Base-by-base conservation (phyloP, 2,113 vertebrate genomes). In the Sinocyclocheilus rhinocerous region DNA sequence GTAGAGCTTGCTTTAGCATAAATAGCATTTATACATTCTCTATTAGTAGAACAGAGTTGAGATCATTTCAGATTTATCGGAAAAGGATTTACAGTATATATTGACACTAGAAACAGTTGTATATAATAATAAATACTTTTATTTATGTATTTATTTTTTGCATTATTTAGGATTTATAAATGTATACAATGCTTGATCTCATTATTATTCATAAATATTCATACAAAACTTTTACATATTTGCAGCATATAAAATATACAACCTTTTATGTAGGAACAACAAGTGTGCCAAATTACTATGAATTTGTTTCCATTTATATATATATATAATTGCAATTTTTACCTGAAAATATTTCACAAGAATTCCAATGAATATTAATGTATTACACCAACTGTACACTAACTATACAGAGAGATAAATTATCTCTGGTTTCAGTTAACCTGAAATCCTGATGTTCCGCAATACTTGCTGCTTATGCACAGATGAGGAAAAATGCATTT, bases 401-500 rank as follows among this genome's bases (percentile, higher is more conserved):
- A 42, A 39, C 55, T 63, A 24, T 39, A 26, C 3, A 76, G 0
- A 63, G 72, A 65, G 15, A 24, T 15, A 57, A 42, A 75, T 3
- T 11, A 26, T 36, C 63, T 39, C 18, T 39, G 15, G 2, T 26
- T 24, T 67, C 0, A n/a, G 39, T 48, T 39, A 9, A 70, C 13
- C 4, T 73, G 9, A 36, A 79, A 36, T 57, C n/a, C 15, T 48
- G 33, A 33, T 45, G 39, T 63, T 81, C 22, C 6, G 52, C 29
- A 20, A 79, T n/a, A 20, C 26, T 75, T 78, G 61, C n/a, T 77
- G 59, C 65, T 55, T 50, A 50, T 65, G 42, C 50, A 36, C 18
- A 73, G 39, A 80, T 81, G 78, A 81, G 42, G 24, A 16, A 42
- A 52, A 59, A 48, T 26, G 20, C 52, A 81, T 26, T 39, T 42